Percentiles rank a stretch among this genome's conserved stretches.
Evolutionary conservation across 2,888 invertebrate genomes (phyloP).

Genomic region (Ectemnius lituratus): DNA sequence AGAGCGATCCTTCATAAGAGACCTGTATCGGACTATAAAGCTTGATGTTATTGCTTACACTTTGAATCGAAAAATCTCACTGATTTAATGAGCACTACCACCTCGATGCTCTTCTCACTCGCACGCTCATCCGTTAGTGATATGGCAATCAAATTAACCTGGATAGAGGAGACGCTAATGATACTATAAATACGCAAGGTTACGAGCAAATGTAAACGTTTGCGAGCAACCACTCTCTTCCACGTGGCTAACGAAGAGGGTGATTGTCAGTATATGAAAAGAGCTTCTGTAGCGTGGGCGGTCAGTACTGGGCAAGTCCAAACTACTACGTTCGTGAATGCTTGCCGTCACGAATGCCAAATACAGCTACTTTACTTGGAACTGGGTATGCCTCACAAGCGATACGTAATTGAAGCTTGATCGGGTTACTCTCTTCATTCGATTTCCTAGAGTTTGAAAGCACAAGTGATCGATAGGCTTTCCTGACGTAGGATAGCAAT

Average conservation of each 20-base stretch:
- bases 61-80: not conserved
- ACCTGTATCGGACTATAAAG: not conserved
- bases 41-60: not conserved
- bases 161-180: constrained; percentile 23
- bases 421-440: too few species aligned
- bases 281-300: constrained; percentile 8
- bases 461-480: too few species aligned
- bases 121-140: not conserved
- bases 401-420: too few species aligned
- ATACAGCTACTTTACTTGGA: too few species aligned
- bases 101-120: too few species aligned
- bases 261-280: constrained; percentile 20
- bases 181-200: constrained; percentile 48
- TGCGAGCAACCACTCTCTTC: not conserved
- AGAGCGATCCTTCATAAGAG: not conserved
- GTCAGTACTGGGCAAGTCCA: too few species aligned
- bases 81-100: constrained; percentile 4
- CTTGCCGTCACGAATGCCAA: too few species aligned
- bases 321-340: too few species aligned
- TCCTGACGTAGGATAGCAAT: too few species aligned
- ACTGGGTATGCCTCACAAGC: too few species aligned
- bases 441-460: too few species aligned
- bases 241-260: constrained; percentile 20
- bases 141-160: constrained; percentile 33
- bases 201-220: constrained; percentile 35